Percentiles rank a stretch among this genome's conserved stretches.
These are phyloP conservation scores for Dolichallabes microphthalmus DNA, from an alignment of 2,113 vertebrate species.

Conservation along the genomic window DNA sequence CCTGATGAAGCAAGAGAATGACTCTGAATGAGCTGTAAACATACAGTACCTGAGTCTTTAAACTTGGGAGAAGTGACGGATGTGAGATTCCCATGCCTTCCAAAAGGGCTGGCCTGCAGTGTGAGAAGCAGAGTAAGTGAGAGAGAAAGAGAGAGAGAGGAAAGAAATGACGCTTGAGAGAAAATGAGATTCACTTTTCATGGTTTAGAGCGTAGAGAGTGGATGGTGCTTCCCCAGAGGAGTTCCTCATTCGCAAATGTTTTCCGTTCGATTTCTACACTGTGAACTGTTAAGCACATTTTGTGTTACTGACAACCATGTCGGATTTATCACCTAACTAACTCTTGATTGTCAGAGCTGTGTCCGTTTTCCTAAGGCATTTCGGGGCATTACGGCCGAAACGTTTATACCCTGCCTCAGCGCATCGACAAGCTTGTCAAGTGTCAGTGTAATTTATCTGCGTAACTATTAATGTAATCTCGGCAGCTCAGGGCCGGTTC, in stretches of 20 bases:
- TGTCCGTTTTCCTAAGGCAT: too few relatives aligned
- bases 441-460: too few relatives aligned
- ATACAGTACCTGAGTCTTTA: constrained; percentile 81
- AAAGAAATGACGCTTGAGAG: neutral
- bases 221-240: constrained; percentile 24
- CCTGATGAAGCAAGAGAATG: neutral
- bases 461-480: too few relatives aligned
- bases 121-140: constrained; percentile 49
- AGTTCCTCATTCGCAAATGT: constrained; percentile 16
- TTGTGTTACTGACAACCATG: too few relatives aligned
- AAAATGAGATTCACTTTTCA: neutral
- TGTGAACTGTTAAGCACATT: neutral
- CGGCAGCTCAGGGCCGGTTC: too few relatives aligned
- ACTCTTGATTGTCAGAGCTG: too few relatives aligned
- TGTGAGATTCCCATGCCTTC: constrained; percentile 76
- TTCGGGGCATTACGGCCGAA: too few relatives aligned
- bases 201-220: constrained; percentile 23
- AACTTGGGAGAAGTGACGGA: constrained; percentile 77
- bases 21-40: neutral
- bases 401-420: too few relatives aligned
- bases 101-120: constrained; percentile 79
- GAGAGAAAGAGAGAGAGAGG: constrained; percentile 41
- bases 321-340: too few relatives aligned
- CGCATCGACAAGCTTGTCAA: too few relatives aligned
- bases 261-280: neutral